A percentile compares a stretch with the other conserved stretches of the same genome.
phyloP scores from a whole-genome alignment of 1,140 invertebrate species.

The Diorhabda sublineata region DNA sequence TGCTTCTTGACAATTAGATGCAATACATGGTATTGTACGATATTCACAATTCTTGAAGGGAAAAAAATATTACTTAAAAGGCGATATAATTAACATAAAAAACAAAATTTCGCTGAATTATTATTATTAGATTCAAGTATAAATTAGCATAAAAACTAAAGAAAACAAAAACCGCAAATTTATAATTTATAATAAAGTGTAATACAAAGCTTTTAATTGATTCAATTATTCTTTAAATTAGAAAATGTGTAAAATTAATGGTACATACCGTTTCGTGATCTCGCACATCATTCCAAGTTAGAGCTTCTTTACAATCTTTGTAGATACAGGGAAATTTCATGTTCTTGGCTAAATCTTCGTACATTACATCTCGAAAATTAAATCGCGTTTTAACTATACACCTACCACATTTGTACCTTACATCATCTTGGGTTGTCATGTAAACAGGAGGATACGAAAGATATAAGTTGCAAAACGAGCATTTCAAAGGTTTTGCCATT shows the following conservation, averaged over 20 bases:
- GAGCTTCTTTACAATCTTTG: constrained; percentile 3
- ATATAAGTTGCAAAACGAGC: constrained; percentile 9
- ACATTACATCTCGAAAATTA: constrained; percentile 7
- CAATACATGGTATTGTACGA: constrained; percentile 6
- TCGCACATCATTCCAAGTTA: constrained; percentile 3
- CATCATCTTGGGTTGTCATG: constrained; percentile 9
- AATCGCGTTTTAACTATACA: constrained; percentile 11
- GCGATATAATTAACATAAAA: no score
- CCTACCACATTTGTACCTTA: constrained; percentile 16
- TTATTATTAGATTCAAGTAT: no score
- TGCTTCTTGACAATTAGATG: constrained; percentile 1
- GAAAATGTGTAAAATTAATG: background rate
- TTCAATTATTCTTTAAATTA: no score
- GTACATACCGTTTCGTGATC: constrained; percentile 11
- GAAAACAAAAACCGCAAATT: no score
- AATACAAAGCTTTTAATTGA: no score
- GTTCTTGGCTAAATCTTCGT: constrained; percentile 13
- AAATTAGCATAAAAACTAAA: no score
- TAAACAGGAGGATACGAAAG: constrained; percentile 9
- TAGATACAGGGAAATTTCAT: constrained; percentile 20
- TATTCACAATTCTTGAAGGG: constrained; percentile 2
- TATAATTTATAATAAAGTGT: no score
- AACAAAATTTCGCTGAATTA: no score
- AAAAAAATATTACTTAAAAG: no score
- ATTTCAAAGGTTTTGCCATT: constrained; percentile 12